Conservation (phyloP, 2,888 invertebrate species). For the Gari tellinella region DNA sequence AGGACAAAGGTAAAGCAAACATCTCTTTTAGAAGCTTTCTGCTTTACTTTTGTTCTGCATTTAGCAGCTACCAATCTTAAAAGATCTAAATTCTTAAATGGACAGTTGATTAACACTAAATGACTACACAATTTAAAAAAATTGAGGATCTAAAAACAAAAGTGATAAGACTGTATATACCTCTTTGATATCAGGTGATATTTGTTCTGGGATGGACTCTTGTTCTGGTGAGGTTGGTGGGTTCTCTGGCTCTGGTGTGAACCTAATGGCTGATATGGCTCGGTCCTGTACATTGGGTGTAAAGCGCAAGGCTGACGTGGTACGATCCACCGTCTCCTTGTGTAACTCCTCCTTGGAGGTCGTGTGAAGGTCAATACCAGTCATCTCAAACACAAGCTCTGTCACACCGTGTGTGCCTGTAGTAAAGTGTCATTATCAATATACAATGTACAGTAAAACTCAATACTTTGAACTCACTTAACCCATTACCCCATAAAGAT, state of each 20-base stretch:
- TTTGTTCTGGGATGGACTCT: constrained; percentile 45
- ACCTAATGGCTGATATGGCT: constrained; percentile 47
- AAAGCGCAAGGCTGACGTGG: constrained; percentile 74
- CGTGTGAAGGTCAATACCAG: constrained; percentile 79
- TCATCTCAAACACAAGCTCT: constrained; percentile 80
- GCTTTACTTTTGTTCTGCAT: no score
- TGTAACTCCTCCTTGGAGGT: constrained; percentile 80
- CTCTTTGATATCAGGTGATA: constrained; percentile 39
- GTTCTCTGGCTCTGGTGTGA: constrained; percentile 50
- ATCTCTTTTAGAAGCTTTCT: no score
- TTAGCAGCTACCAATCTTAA: no score
- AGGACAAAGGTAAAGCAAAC: no score
- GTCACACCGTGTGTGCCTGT: constrained; percentile 78
- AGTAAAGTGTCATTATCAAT: constrained; percentile 12
- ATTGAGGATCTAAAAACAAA: background rate
- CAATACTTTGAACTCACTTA: no score
- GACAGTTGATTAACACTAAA: background rate
- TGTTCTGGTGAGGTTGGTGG: constrained; percentile 46
- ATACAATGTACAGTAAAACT: no score
- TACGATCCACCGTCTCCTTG: constrained; percentile 74
- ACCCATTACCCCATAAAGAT: no score
- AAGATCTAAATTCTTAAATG: no score
- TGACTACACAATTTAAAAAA: no score
- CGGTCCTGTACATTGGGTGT: constrained; percentile 72
- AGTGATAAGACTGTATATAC: constrained; percentile 8